A percentile compares a stretch with the other conserved stretches of the same genome.
These are phyloP conservation scores for Hiodon alosoides DNA, from an alignment of 2,113 vertebrate genomes.

Conservation along the genomic window DNA sequence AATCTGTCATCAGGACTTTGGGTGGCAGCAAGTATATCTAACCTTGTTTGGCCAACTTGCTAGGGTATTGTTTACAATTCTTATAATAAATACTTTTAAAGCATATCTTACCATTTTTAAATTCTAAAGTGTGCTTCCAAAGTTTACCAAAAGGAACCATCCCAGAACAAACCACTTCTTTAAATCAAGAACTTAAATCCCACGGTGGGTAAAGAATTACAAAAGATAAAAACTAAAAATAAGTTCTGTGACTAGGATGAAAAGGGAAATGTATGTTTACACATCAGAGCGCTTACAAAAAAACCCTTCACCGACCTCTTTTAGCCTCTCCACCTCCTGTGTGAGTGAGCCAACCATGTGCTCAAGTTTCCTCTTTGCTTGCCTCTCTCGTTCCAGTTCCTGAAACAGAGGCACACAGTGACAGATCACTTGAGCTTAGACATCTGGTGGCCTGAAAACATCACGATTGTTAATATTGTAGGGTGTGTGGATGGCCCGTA, in stretches of 20 bases:
- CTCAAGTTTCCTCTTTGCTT: constrained; percentile 54
- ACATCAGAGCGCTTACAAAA: background rate
- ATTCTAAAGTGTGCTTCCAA: too few species aligned
- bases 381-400: constrained; percentile 56
- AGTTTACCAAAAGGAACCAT: too few species aligned
- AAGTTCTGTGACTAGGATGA: background rate
- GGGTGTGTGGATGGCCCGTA: constrained; percentile 26
- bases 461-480: background rate
- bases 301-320: constrained; percentile 48
- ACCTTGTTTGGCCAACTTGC: too few species aligned
- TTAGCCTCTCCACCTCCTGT: constrained; percentile 57
- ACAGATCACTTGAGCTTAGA: background rate
- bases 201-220: too few species aligned
- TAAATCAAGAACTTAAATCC: too few species aligned
- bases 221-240: background rate
- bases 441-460: background rate
- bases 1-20: too few species aligned
- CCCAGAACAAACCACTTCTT: too few species aligned
- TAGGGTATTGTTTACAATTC: too few species aligned
- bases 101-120: too few species aligned
- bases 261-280: constrained; percentile 1
- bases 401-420: constrained; percentile 33
- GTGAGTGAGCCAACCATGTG: constrained; percentile 45
- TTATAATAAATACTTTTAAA: too few species aligned
- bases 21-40: too few species aligned